phyloP scores from a whole-genome alignment of 53 echinoderm and acorn worm genomes.

The Crossaster papposus region DNA sequence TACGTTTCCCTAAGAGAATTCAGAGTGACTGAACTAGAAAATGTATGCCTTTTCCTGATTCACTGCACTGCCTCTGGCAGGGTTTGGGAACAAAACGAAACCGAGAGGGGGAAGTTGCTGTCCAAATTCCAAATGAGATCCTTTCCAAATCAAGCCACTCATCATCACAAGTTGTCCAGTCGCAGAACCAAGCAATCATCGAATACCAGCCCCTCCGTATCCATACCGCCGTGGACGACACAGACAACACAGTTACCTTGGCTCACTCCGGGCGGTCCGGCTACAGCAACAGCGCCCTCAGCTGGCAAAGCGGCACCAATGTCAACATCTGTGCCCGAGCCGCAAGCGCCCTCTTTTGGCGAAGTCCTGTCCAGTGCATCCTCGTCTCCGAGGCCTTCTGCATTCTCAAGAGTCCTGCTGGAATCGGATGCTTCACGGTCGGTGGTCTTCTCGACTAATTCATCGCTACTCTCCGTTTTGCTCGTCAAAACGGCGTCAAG shows the following conservation, averaged over 20 bases:
- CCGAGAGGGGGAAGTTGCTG: too few species aligned
- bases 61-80: too few species aligned
- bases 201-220: conserved; percentile 88
- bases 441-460: background rate
- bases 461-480: background rate
- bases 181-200: conserved; percentile 81
- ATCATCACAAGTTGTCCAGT: conserved; percentile 49
- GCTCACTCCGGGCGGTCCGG: background rate
- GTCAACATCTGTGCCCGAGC: conserved; percentile 17
- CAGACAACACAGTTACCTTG: conserved; percentile 54
- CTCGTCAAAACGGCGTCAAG: conserved; percentile 1
- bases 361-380: background rate
- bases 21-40: too few species aligned
- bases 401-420: conserved; percentile 8
- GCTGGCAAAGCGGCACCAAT: conserved; percentile 21
- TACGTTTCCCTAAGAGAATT: too few species aligned
- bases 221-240: conserved; percentile 93
- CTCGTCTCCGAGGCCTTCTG: background rate
- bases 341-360: conserved; percentile 48
- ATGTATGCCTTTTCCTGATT: too few species aligned
- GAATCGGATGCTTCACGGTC: background rate
- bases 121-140: too few species aligned
- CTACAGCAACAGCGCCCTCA: conserved; percentile 11
- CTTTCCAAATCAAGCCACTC: background rate
- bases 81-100: too few species aligned